Percentiles rank a stretch among this genome's conserved stretches.
phyloP scores from a whole-genome alignment of 2,797 vertebrate genomes.

The Sternotherus odoratus region DNA sequence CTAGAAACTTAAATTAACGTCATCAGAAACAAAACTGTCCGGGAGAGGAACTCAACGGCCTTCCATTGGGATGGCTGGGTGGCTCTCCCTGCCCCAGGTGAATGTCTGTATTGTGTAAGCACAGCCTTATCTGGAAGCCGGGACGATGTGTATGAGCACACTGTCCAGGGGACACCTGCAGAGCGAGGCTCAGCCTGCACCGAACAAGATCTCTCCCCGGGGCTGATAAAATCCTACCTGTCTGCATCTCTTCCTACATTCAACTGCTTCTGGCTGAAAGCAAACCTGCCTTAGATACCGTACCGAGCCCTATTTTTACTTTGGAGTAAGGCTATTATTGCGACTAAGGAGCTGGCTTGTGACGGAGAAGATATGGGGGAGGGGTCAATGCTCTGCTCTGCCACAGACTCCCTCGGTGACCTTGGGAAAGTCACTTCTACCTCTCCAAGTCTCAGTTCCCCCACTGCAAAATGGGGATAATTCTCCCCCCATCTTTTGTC shows the following conservation, averaged over 20 bases:
- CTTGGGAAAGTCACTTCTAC: not conserved
- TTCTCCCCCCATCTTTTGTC: not conserved
- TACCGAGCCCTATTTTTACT: not conserved
- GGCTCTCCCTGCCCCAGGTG: not conserved
- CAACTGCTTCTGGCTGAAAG: not conserved
- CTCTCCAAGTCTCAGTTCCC: accelerated
- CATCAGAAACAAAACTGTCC: not conserved
- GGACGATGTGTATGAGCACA: not conserved
- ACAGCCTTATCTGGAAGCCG: not conserved
- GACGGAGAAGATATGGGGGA: not conserved
- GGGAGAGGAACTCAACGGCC: not conserved
- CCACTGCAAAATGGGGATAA: accelerated
- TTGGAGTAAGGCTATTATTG: not conserved
- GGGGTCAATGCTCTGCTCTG: not conserved
- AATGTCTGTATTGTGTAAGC: conserved; percentile 24
- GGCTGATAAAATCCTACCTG: accelerated
- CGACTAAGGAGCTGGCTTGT: not conserved
- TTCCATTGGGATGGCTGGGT: not conserved
- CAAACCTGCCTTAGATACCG: not conserved
- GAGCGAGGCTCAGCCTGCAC: not conserved
- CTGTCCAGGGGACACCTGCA: not conserved
- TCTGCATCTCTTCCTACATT: not conserved
- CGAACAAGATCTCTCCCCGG: accelerated
- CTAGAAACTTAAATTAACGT: conserved; percentile 14
- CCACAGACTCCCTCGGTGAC: accelerated